These are phyloP conservation scores for Helicoverpa assulta DNA, from an alignment of 2,888 invertebrate genomes.

Conservation along the genomic window DNA sequence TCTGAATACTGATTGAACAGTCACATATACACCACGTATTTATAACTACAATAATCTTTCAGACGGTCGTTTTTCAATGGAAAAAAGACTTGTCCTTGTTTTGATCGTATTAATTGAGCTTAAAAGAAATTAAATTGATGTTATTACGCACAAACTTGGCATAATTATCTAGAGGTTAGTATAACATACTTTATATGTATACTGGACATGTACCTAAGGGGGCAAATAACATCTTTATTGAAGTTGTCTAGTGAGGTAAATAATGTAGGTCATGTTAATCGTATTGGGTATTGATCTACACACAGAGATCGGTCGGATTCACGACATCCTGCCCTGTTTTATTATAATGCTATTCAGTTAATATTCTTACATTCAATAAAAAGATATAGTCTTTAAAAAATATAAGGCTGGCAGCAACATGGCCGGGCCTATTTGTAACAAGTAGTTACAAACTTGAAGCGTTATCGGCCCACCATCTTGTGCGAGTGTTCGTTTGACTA, in stretches of 20 bases:
- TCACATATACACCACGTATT: conserved; percentile 59
- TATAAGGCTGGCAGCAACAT: conserved; percentile 8
- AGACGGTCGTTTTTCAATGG: conserved; percentile 36
- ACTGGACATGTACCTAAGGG: conserved; percentile 27
- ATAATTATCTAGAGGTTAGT: conserved; percentile 35
- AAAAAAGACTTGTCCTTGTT: conserved; percentile 51
- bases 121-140: conserved; percentile 52
- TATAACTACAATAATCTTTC: conserved; percentile 55
- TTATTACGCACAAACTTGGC: conserved; percentile 41
- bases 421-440: conserved; percentile 42
- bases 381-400: conserved; percentile 3
- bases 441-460: conserved; percentile 52
- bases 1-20: conserved; percentile 83
- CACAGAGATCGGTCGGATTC: conserved; percentile 7
- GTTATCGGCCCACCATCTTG: conserved; percentile 50
- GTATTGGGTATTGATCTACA: conserved; percentile 18
- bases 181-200: conserved; percentile 4
- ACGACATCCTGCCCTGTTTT: conserved; percentile 14
- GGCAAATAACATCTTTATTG: conserved; percentile 22
- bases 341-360: conserved; percentile 7
- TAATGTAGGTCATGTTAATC: conserved; percentile 25
- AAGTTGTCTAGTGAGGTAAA: conserved; percentile 16
- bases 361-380: conserved; percentile 25
- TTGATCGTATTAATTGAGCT: conserved; percentile 55
- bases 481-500: conserved; percentile 48